These are phyloP conservation scores for chimpanzee (Pan troglodytes) DNA, from an alignment of 2,113 vertebrate genomes.

Conservation along the genomic window NHGRI_mPanTro3-v2.1_pri NC_072414.2:57667001-57667500, in stretches of 20 bases:
- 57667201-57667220: slow-evolving; percentile 89
- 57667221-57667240: slow-evolving; percentile 92
- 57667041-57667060: slow-evolving; percentile 75
- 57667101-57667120: slow-evolving; percentile 88
- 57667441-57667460: slow-evolving; percentile 4
- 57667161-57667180: slow-evolving; percentile 83
- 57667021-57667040: background rate
- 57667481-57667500: background rate
- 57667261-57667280: slow-evolving; percentile 94
- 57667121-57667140: slow-evolving; percentile 89
- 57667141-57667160: slow-evolving; percentile 84
- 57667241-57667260: slow-evolving; percentile 94
- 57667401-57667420: slow-evolving; percentile 16
- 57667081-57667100: slow-evolving; percentile 86
- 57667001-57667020: slow-evolving; percentile 12
- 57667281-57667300: slow-evolving; percentile 93
- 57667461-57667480: background rate
- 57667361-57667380: slow-evolving; percentile 32
- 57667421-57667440: background rate
- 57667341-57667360: slow-evolving; percentile 54
- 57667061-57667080: slow-evolving; percentile 80
- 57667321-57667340: slow-evolving; percentile 61
- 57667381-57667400: slow-evolving; percentile 22
- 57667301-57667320: slow-evolving; percentile 75
- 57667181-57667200: slow-evolving; percentile 91